Evolutionary conservation across 1,140 invertebrate species (phyloP).

Genomic region (Stegodyphus dumicola): DNA sequence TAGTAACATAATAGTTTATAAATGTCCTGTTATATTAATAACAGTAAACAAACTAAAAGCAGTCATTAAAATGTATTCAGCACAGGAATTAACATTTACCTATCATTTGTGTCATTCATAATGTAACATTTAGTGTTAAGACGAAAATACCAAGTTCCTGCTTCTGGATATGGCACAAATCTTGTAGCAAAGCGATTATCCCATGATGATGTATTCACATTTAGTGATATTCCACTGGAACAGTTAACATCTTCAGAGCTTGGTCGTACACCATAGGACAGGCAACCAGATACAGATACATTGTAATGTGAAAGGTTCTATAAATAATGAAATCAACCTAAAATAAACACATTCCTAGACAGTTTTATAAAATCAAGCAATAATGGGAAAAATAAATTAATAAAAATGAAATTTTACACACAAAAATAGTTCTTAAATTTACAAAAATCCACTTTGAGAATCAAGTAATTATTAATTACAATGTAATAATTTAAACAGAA

Average conservation of each 20-base stretch:
- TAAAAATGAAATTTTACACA: too few relatives aligned
- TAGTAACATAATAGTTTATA: too few relatives aligned
- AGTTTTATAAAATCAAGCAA: too few relatives aligned
- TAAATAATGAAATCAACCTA: neutral
- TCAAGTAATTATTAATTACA: too few relatives aligned
- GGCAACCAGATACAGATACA: constrained; percentile 38
- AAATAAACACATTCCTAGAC: too few relatives aligned
- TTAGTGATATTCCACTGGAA: constrained; percentile 72
- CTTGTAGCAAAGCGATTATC: constrained; percentile 68
- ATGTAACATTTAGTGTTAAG: constrained; percentile 44
- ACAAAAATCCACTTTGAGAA: too few relatives aligned
- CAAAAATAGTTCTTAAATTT: too few relatives aligned
- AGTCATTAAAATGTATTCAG: neutral
- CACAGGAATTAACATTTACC: constrained; percentile 71
- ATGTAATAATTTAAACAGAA: too few relatives aligned
- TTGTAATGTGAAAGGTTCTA: constrained; percentile 54
- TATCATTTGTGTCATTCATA: constrained; percentile 74
- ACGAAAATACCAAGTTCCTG: constrained; percentile 69
- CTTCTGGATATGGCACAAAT: constrained; percentile 82
- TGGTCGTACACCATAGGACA: constrained; percentile 51
- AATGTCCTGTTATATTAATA: too few relatives aligned
- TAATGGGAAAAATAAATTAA: too few relatives aligned
- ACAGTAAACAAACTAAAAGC: too few relatives aligned
- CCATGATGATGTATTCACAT: constrained; percentile 69
- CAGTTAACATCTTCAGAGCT: constrained; percentile 70